A percentile compares a stretch with the other conserved stretches of the same genome.
Evolutionary conservation across 2,797 vertebrate genomes (phyloP).

Genomic region (Scarus forsteni): DNA sequence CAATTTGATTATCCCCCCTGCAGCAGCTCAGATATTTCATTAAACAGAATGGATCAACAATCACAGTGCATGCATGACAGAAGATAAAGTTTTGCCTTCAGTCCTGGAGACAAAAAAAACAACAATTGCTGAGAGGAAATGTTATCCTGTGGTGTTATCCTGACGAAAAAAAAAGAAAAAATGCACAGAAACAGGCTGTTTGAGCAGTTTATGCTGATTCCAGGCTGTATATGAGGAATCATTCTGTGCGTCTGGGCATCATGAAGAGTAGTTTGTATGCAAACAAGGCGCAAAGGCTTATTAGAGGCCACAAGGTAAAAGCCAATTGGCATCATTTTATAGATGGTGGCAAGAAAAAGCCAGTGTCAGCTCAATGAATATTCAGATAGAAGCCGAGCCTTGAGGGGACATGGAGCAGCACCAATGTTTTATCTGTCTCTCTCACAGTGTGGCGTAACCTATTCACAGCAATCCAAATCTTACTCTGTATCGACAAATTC

Average conservation of each 20-base stretch:
- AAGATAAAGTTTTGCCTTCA: conserved; percentile 42
- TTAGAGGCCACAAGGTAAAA: conserved; percentile 75
- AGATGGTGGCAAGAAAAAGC: conserved; percentile 67
- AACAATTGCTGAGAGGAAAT: conserved; percentile 21
- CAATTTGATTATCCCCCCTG: conserved; percentile 4
- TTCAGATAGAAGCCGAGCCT: conserved; percentile 74
- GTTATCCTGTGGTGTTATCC: conserved; percentile 20
- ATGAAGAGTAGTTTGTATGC: conserved; percentile 56
- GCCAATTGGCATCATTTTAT: conserved; percentile 74
- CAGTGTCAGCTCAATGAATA: conserved; percentile 79
- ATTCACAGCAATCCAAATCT: conserved; percentile 59
- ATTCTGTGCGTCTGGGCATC: conserved; percentile 6
- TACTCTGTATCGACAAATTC: conserved; percentile 32
- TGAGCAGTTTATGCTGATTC: conserved; percentile 25
- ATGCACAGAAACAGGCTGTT: conserved; percentile 9
- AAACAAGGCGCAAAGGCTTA: conserved; percentile 55
- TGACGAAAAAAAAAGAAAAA: conserved; percentile 10
- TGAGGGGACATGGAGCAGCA: conserved; percentile 69
- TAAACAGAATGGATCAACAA: conserved; percentile 43
- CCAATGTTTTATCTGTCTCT: conserved; percentile 74
- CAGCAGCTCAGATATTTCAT: conserved; percentile 48
- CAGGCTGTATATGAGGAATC: conserved; percentile 14
- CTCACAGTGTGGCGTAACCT: conserved; percentile 52
- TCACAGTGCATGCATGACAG: conserved; percentile 19
- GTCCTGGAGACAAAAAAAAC: conserved; percentile 20